Conservation (phyloP, 2,113 vertebrate genomes). For the Salvelinus sp. region DNA sequence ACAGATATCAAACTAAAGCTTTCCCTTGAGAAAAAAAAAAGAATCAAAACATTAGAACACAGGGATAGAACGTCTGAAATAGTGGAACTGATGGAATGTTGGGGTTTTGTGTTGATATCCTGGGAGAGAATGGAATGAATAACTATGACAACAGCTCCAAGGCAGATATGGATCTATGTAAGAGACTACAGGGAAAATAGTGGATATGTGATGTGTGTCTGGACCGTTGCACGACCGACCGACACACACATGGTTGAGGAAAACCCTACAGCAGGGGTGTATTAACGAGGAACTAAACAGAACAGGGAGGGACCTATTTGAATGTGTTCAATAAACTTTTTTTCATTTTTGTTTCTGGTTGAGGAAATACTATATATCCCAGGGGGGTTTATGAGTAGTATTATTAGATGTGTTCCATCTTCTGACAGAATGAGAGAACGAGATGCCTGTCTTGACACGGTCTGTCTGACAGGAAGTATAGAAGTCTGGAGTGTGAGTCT, state of each 20-base stretch:
- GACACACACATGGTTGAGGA: neutral
- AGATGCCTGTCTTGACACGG: too few relatives aligned
- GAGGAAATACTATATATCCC: too few relatives aligned
- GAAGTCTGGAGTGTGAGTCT: too few relatives aligned
- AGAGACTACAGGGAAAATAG: neutral
- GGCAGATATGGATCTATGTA: neutral
- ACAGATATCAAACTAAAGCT: neutral
- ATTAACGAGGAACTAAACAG: too few relatives aligned
- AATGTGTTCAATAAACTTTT: too few relatives aligned
- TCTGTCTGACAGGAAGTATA: too few relatives aligned
- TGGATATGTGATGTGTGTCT: neutral
- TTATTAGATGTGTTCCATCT: too few relatives aligned
- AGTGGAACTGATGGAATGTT: neutral
- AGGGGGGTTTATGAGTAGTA: too few relatives aligned
- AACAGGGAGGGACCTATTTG: too few relatives aligned
- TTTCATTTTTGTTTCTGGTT: too few relatives aligned
- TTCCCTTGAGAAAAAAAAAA: neutral
- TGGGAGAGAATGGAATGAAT: neutral
- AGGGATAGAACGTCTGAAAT: neutral
- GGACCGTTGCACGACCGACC: neutral
- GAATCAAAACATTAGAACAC: neutral
- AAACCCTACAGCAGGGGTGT: neutral
- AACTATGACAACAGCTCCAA: neutral
- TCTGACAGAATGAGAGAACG: too few relatives aligned
- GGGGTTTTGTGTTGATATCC: neutral